A percentile compares a stretch with the other conserved stretches of the same genome.
Evolutionary conservation across 2,888 invertebrate genomes (phyloP).

Genomic region (Agrotis puta): DNA sequence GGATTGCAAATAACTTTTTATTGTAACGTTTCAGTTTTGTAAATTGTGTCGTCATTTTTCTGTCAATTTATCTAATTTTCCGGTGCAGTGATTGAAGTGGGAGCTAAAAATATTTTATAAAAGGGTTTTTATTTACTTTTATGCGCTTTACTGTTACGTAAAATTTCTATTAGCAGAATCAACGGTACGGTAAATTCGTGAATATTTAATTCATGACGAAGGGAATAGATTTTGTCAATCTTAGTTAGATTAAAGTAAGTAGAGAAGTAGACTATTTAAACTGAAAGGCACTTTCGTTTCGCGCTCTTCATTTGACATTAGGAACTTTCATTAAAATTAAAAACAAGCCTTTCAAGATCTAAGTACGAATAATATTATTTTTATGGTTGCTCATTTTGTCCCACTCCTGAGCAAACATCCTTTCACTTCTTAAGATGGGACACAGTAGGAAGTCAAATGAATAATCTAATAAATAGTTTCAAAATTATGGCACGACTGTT

Average conservation of each 20-base stretch:
- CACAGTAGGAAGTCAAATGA: too few species aligned
- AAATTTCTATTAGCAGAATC: slow-evolving; percentile 13
- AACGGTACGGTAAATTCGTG: slow-evolving; percentile 11
- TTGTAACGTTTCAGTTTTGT: slow-evolving; percentile 37
- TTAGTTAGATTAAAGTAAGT: slow-evolving; percentile 25
- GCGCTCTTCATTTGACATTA: not conserved
- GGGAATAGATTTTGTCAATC: slow-evolving; percentile 40
- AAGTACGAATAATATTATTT: too few species aligned
- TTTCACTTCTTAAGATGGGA: too few species aligned
- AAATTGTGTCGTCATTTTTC: slow-evolving; percentile 36
- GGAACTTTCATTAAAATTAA: not conserved
- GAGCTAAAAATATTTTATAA: slow-evolving; percentile 15
- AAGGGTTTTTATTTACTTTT: slow-evolving; percentile 18
- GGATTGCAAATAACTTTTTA: slow-evolving; percentile 67
- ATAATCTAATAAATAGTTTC: too few species aligned
- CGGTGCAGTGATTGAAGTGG: slow-evolving; percentile 20
- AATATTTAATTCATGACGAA: slow-evolving; percentile 37
- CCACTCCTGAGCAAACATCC: too few species aligned
- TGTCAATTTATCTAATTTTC: slow-evolving; percentile 60
- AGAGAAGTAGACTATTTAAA: slow-evolving; percentile 3
- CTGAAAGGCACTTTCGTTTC: not conserved
- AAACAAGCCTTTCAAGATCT: not conserved
- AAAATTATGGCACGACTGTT: too few species aligned
- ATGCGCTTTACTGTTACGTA: slow-evolving; percentile 20
- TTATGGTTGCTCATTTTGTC: too few species aligned